These are phyloP conservation scores for Lepidocolaptes lacrymiger DNA, from an alignment of 2,797 vertebrate genomes.

Conservation along the genomic window DNA sequence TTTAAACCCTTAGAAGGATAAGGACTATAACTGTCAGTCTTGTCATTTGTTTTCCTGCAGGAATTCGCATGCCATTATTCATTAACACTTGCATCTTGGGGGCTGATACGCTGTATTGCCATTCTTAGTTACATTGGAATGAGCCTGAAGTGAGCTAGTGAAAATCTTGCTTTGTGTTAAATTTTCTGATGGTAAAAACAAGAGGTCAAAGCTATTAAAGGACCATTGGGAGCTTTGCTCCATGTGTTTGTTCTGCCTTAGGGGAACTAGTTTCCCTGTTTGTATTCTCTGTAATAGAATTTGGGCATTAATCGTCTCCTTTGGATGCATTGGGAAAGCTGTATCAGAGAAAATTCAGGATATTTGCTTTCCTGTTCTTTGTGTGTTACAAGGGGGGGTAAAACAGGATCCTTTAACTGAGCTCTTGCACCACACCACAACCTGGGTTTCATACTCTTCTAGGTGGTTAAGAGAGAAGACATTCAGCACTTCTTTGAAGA, in stretches of 20 bases:
- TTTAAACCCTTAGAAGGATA: not conserved
- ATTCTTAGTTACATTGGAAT: not conserved
- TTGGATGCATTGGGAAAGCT: not conserved
- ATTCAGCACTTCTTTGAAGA: constrained; percentile 86
- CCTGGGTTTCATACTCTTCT: not conserved
- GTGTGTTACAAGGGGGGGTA: not conserved
- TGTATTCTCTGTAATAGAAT: not conserved
- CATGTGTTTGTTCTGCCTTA: not conserved
- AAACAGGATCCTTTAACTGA: not conserved
- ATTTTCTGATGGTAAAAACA: not conserved
- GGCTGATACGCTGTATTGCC: not conserved
- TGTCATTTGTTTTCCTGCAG: not conserved
- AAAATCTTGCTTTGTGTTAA: not conserved
- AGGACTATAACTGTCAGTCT: not conserved
- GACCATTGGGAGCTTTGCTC: not conserved
- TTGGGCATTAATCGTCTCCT: not conserved
- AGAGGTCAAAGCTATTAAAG: not conserved
- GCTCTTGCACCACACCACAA: not conserved
- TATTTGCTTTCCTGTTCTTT: not conserved
- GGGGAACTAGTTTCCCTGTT: not conserved
- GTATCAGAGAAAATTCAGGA: not conserved
- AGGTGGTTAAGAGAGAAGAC: constrained; percentile 85
- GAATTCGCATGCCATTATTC: not conserved
- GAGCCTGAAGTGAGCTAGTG: not conserved
- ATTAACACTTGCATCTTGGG: not conserved